phyloP scores from a whole-genome alignment of 2,888 invertebrate genomes.

The Ophion slaviceki region DNA sequence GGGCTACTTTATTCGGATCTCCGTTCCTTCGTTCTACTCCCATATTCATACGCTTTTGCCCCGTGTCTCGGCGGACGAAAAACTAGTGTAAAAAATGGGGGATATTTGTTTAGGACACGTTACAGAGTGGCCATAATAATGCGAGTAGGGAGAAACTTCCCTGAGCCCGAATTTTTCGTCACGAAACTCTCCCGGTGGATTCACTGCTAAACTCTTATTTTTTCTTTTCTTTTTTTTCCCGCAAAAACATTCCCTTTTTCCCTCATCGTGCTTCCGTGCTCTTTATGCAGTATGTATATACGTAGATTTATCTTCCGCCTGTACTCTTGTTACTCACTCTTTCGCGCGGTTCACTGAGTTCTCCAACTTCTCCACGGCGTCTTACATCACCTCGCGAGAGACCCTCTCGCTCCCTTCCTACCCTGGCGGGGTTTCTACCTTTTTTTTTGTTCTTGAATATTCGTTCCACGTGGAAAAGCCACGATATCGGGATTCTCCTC shows the following conservation, averaged over 20 bases:
- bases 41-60: slow-evolving; percentile 24
- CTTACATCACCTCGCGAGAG: slow-evolving; percentile 32
- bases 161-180: slow-evolving; percentile 44
- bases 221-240: slow-evolving; percentile 26
- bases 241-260: slow-evolving; percentile 29
- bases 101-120: slow-evolving; percentile 77
- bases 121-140: slow-evolving; percentile 54
- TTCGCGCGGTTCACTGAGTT: slow-evolving; percentile 56
- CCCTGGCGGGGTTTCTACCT: slow-evolving; percentile 32
- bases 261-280: slow-evolving; percentile 2
- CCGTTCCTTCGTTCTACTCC: slow-evolving; percentile 2
- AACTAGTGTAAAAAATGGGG: slow-evolving; percentile 68
- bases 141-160: slow-evolving; percentile 35
- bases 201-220: slow-evolving; percentile 43
- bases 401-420: slow-evolving; percentile 2
- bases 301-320: background rate
- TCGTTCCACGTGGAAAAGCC: background rate
- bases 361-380: slow-evolving; percentile 67
- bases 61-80: slow-evolving; percentile 66
- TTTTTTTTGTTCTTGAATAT: slow-evolving; percentile 24
- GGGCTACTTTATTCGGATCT: background rate
- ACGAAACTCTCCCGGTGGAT: slow-evolving; percentile 11
- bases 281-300: slow-evolving; percentile 11
- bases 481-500: background rate
- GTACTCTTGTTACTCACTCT: slow-evolving; percentile 64